phyloP scores from a whole-genome alignment of 2,797 vertebrate species.

The Epinephelus coioides region DNA sequence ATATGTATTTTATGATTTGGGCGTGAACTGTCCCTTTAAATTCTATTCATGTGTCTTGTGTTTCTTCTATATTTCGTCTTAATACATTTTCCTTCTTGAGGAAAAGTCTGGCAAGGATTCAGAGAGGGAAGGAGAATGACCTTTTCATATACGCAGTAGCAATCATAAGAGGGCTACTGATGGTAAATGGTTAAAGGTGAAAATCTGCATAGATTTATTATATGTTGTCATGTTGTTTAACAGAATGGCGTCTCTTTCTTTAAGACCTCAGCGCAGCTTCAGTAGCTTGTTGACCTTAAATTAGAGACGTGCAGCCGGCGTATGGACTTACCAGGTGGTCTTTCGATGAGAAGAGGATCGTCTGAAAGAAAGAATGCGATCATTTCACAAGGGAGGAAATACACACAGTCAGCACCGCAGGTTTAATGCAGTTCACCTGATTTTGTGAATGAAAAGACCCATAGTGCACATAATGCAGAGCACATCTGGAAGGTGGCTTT shows the following conservation, averaged over 20 bases:
- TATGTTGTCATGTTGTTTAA: not conserved
- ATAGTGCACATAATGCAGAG: slow-evolving; percentile 16
- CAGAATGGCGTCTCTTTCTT: not conserved
- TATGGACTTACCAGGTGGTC: slow-evolving; percentile 93
- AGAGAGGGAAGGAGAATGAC: no score
- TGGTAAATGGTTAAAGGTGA: not conserved
- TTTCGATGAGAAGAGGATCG: slow-evolving; percentile 96
- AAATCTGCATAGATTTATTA: slow-evolving; percentile 1
- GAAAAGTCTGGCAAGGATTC: no score
- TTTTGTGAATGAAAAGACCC: slow-evolving; percentile 36
- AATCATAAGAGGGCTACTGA: not conserved
- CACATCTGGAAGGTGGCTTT: slow-evolving; percentile 51
- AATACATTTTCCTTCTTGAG: no score
- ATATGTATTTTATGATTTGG: no score
- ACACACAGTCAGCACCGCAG: slow-evolving; percentile 37
- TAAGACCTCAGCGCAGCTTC: slow-evolving; percentile 7
- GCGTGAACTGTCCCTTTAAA: no score
- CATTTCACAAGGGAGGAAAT: slow-evolving; percentile 62
- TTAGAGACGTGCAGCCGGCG: not conserved
- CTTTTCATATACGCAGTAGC: not conserved
- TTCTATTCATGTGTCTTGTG: no score
- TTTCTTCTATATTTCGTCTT: no score
- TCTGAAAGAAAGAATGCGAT: slow-evolving; percentile 85
- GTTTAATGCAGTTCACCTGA: slow-evolving; percentile 62
- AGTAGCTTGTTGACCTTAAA: slow-evolving; percentile 22